Evolutionary conservation across 1,140 invertebrate species (phyloP).

Genomic region (Musca domestica): DNA sequence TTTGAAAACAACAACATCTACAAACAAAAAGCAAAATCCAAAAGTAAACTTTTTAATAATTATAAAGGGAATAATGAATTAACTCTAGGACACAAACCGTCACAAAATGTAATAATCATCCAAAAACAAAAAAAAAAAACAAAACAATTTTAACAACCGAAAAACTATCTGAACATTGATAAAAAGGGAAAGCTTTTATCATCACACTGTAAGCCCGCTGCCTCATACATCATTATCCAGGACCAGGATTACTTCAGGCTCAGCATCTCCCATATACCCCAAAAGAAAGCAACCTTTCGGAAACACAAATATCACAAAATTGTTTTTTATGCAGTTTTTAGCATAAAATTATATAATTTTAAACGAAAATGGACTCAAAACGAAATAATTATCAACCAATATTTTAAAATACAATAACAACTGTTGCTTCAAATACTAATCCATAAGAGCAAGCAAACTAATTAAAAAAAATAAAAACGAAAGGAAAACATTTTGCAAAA

Average conservation of each 20-base stretch:
- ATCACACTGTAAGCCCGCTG: too few relatives aligned
- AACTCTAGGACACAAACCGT: constrained; percentile 15
- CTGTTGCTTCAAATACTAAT: constrained; percentile 20
- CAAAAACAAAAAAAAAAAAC: background rate
- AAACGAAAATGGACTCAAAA: constrained; percentile 10
- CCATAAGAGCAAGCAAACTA: background rate
- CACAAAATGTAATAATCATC: constrained; percentile 4
- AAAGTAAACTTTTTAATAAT: background rate
- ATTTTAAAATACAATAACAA: constrained; percentile 12
- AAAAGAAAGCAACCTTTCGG: constrained; percentile 2
- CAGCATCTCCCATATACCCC: too few relatives aligned
- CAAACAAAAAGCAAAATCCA: constrained; percentile 1
- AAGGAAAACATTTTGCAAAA: constrained; percentile 9
- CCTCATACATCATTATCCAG: too few relatives aligned
- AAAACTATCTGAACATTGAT: background rate
- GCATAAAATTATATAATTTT: constrained; percentile 24
- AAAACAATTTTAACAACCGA: background rate
- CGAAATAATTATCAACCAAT: background rate
- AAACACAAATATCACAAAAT: background rate
- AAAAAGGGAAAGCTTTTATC: too few relatives aligned
- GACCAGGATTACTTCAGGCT: too few relatives aligned
- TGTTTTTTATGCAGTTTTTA: constrained; percentile 14
- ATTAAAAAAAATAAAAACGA: background rate
- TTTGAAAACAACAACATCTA: background rate
- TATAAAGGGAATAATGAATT: background rate